These are phyloP conservation scores for Rhagium mordax DNA, from an alignment of 2,888 invertebrate species.

Conservation along the genomic window DNA sequence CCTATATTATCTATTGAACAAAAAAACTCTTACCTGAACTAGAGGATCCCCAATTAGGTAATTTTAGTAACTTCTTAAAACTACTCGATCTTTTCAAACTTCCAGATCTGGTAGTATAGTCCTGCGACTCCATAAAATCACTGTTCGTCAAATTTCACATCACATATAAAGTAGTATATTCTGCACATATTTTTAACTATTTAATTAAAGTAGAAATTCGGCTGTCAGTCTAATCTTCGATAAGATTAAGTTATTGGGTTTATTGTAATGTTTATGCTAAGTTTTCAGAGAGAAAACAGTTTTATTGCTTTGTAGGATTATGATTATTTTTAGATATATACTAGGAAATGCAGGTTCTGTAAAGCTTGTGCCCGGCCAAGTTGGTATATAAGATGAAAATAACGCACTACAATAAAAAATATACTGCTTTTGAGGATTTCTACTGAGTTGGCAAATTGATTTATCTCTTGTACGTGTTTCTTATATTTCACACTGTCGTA, in stretches of 20 bases:
- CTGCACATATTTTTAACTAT: conserved; percentile 27
- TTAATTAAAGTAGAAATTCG: conserved; percentile 13
- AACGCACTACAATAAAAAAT: conserved; percentile 39
- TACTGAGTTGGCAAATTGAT: conserved; percentile 14
- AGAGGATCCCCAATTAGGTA: conserved; percentile 70
- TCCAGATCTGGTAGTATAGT: conserved; percentile 67
- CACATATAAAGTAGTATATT: conserved; percentile 27
- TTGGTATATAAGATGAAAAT: conserved; percentile 36
- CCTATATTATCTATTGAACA: neutral
- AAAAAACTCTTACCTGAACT: conserved; percentile 49
- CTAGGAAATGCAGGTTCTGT: conserved; percentile 41
- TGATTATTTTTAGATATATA: conserved; percentile 46
- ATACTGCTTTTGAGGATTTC: conserved; percentile 33
- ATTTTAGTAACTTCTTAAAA: conserved; percentile 73
- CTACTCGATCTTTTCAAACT: conserved; percentile 73
- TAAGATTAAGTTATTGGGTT: conserved; percentile 45
- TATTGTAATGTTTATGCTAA: conserved; percentile 14
- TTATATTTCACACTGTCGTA: conserved; percentile 11
- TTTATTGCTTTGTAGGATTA: conserved; percentile 33
- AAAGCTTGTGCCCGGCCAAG: conserved; percentile 34
- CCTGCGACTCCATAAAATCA: conserved; percentile 62
- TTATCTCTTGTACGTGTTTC: conserved; percentile 5
- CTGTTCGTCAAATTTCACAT: conserved; percentile 37
- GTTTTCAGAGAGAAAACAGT: conserved; percentile 34
- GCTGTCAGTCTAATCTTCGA: conserved; percentile 40